Conservation (phyloP, 2,888 invertebrate genomes). For the Leptopterna dolabrata region DNA sequence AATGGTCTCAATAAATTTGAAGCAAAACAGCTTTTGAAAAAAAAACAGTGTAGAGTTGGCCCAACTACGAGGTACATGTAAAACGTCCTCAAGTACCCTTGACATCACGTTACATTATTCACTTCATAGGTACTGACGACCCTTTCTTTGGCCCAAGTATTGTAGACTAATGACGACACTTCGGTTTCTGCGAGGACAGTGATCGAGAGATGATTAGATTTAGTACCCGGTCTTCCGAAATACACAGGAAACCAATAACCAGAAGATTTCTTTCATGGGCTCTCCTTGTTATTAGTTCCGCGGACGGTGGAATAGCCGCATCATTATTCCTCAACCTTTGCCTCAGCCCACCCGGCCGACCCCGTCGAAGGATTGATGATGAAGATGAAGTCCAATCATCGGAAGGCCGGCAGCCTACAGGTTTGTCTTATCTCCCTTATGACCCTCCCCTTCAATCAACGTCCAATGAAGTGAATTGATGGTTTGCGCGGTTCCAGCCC, state of each 20-base stretch:
- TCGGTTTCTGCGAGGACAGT: not conserved
- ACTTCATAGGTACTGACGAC: no score
- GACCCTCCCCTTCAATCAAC: slow-evolving; percentile 47
- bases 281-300: slow-evolving; percentile 14
- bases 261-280: not conserved
- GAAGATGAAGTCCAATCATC: slow-evolving; percentile 38
- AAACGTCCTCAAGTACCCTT: no score
- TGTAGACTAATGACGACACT: not conserved
- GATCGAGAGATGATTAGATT: not conserved
- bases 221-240: not conserved
- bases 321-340: slow-evolving; percentile 21
- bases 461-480: slow-evolving; percentile 45
- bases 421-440: slow-evolving; percentile 44
- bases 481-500: not conserved
- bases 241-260: not conserved
- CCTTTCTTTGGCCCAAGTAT: not conserved
- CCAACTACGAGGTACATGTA: no score
- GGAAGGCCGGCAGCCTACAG: slow-evolving; percentile 16
- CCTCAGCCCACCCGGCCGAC: slow-evolving; percentile 6
- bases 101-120: no score
- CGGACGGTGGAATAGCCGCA: not conserved
- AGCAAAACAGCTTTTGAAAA: no score
- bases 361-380: not conserved
- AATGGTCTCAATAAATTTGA: no score
- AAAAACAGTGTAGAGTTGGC: no score